A percentile compares a stretch with the other conserved stretches of the same genome.
Conservation (phyloP, 2,888 invertebrate species). For the Hydriomena furcata region DNA sequence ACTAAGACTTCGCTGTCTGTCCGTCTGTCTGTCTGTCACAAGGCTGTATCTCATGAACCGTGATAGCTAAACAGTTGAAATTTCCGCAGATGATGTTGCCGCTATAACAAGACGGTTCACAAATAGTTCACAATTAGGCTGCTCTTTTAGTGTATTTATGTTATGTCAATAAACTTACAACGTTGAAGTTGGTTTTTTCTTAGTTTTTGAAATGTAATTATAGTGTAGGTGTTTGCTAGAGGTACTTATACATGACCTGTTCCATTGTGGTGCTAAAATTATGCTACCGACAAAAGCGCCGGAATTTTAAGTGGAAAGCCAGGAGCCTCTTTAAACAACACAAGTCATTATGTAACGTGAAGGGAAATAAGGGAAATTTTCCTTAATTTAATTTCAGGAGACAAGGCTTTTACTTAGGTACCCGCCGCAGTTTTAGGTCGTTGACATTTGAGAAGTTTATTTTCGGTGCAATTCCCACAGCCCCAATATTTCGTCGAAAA, state of each 20-base stretch:
- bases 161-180: too few relatives aligned
- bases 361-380: conserved; percentile 46
- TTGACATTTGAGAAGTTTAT: conserved; percentile 53
- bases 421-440: conserved; percentile 45
- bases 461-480: conserved; percentile 43
- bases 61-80: too few relatives aligned
- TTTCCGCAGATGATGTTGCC: too few relatives aligned
- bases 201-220: too few relatives aligned
- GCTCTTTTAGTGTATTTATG: too few relatives aligned
- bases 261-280: conserved; percentile 15
- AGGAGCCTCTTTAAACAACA: conserved; percentile 47
- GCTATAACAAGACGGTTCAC: too few relatives aligned
- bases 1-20: too few relatives aligned
- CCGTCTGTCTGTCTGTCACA: too few relatives aligned
- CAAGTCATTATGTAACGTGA: conserved; percentile 47
- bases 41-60: too few relatives aligned
- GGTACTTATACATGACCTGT: conserved; percentile 6
- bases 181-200: too few relatives aligned
- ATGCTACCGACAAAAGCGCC: conserved; percentile 15
- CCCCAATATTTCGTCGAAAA: conserved; percentile 26
- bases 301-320: conserved; percentile 27
- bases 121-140: too few relatives aligned
- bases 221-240: conserved; percentile 17
- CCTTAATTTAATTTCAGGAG: conserved; percentile 61
- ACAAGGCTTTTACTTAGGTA: conserved; percentile 46